Evolutionary conservation across 1,140 invertebrate genomes (phyloP), one percentile per base, ranked within the genome.

Genomic region (Drosophila quadrilineata): DNA sequence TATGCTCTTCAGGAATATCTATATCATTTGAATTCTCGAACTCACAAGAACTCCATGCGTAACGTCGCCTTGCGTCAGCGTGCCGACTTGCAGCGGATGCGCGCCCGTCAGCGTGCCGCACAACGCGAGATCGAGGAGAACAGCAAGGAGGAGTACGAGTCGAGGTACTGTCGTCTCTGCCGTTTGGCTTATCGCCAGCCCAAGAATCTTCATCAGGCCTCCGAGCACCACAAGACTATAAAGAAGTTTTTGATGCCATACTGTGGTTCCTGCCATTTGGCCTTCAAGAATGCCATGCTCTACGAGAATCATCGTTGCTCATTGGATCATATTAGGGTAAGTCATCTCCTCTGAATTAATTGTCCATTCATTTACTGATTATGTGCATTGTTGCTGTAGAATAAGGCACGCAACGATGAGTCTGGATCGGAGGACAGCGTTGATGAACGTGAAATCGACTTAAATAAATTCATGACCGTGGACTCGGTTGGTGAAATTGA

Each of bases 401-500:
- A 91, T 36, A 94, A 94, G 75, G 92, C 92, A 12, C 85, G 89
- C 29, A 89, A 87, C 33, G 84, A 85, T 49, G 88, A 89, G 29
- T 87, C 82, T 3, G 79, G 85, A n/a, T 86, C 75, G 1, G 92
- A 93, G 58, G 92, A 90, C 9, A 94, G 93, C 68, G 93, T 90
- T 1, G 93, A 93, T 72, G 94, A 94, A 62, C 93, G 94, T 75
- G 94, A 95, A 87, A 92, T 94, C 2, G 94, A 95, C 91, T 91
- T 96, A 36, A 94, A 95, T 46, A 95, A 95, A 82, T 96, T 96
- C 72, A 94, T 95, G 91, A 95, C 95, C 19, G 91, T 96, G 5
- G 95, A 96, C 89, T 95, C 95, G 12, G 94, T 96, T 12, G 95
- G 95, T n/a, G 94, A 95, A 90, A 94, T 94, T 12, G 95, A 96